Evolutionary conservation across 1,140 invertebrate genomes (phyloP).

Genomic region (Drosophila teissieri): DNA sequence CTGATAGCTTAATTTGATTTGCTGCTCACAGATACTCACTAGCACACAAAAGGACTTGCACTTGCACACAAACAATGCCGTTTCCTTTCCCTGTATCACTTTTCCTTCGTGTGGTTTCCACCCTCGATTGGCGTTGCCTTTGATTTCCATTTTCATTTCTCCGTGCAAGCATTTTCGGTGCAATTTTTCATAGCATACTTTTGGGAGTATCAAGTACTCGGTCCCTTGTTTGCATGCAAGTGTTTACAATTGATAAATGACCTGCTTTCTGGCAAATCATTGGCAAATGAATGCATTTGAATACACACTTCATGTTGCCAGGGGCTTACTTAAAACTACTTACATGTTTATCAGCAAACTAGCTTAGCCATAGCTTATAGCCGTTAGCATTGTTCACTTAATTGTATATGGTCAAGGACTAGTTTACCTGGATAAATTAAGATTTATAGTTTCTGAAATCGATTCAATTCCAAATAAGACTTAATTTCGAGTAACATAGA

Average conservation of each 20-base stretch:
- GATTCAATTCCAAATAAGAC: not conserved
- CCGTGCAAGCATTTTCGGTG: constrained; percentile 52
- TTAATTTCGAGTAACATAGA: too few relatives aligned
- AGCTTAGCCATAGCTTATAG: not conserved
- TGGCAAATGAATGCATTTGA: constrained; percentile 15
- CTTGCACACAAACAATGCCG: constrained; percentile 49
- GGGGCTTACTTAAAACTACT: not conserved
- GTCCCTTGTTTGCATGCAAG: not conserved
- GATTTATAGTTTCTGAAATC: not conserved
- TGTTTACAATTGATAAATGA: constrained; percentile 43
- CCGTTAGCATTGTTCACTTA: not conserved
- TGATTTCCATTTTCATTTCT: constrained; percentile 12
- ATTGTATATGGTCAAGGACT: too few relatives aligned
- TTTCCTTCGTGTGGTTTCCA: constrained; percentile 53
- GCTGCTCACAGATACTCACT: constrained; percentile 41
- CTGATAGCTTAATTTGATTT: constrained; percentile 79
- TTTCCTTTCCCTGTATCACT: not conserved
- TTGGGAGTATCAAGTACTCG: constrained; percentile 26
- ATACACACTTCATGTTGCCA: not conserved
- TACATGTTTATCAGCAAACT: not conserved
- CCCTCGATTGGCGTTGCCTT: constrained; percentile 56
- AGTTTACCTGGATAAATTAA: too few relatives aligned
- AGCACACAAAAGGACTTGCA: constrained; percentile 13
- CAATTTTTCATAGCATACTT: constrained; percentile 74
- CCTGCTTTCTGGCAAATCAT: constrained; percentile 38